Base-by-base conservation (phyloP, 2,113 vertebrate species). In the zebrafish (Danio rerio) region DNA sequence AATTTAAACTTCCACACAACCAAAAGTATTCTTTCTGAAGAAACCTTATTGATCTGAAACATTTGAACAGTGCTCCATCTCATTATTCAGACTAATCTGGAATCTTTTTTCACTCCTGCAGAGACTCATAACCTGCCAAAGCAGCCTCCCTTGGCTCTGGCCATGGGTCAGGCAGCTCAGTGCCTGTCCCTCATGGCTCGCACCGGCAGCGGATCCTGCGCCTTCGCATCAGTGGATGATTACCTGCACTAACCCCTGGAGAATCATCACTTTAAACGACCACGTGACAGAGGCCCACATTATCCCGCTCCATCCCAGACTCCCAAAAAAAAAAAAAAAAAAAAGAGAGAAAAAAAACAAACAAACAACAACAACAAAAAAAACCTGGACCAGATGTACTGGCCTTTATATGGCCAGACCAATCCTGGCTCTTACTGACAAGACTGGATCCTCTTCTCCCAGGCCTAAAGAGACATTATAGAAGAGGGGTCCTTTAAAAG, bases 121-220 rank as follows among this genome's bases (percentile, higher is more conserved):
- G 98, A 99, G 95, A 98, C 97, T 90, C 97, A 99, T 94, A 99
- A 98, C 90, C 94, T 99, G 94, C 98, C 98, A 94, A 99, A 99
- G 95, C 98, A 99, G 92, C 98, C 98, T 4, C 97, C 98, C 0
- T 95, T 99, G 87, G 97, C 97, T 80, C 96, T 97, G 16, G 97
- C 97, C 0, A 96, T 99, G 90, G 97, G 97, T 47, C 98, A 99
- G 88, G 97, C 97, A 0, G 95, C 97, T 63, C 97, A 99, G 86
- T 98, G 97, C 94, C 94, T 99, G 86, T 95, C 96, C 91, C 91
- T 99, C 93, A 99, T 99, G 98, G 97, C 98, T 55, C 96, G 96
- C 9, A 96, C 96, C 0, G 97, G 97, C 88, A 96, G 95, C 6
- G 98, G 97, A 69, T 98, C 98, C 88, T 99, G 97, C 78, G 98